phyloP scores from a whole-genome alignment of 2,797 vertebrate genomes.

The Chanos chanos region DNA sequence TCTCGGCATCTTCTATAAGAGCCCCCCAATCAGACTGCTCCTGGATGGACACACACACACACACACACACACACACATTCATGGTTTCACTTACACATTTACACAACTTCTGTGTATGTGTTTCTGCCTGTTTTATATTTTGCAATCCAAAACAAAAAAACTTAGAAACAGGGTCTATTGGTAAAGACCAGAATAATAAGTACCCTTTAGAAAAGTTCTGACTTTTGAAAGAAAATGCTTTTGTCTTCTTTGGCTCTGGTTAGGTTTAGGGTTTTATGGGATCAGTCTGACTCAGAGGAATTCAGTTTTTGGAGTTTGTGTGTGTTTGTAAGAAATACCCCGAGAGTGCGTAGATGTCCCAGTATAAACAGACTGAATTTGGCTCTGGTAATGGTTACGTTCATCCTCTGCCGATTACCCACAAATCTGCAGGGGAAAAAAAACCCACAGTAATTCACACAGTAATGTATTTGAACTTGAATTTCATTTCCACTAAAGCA shows the following conservation, averaged over 20 bases:
- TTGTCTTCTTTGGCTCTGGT: too few relatives aligned
- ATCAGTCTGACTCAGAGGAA: not conserved
- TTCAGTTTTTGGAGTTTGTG: not conserved
- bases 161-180: too few relatives aligned
- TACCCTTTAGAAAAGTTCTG: too few relatives aligned
- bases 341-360: conserved; percentile 75
- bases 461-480: too few relatives aligned
- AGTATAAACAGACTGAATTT: conserved; percentile 82
- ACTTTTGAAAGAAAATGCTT: too few relatives aligned
- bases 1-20: conserved; percentile 76
- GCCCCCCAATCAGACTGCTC: conserved; percentile 77
- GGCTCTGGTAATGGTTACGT: conserved; percentile 83
- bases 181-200: too few relatives aligned
- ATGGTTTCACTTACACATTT: not conserved
- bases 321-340: conserved; percentile 55
- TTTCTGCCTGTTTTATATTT: too few relatives aligned
- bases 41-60: conserved; percentile 48
- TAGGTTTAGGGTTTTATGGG: too few relatives aligned
- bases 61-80: not conserved
- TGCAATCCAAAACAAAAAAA: too few relatives aligned
- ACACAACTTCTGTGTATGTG: not conserved
- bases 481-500: too few relatives aligned
- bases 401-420: conserved; percentile 77
- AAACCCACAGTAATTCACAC: not conserved
- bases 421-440: conserved; percentile 64